Conservation (phyloP, 1,140 invertebrate genomes). For the Trissolcus basalis region DNA sequence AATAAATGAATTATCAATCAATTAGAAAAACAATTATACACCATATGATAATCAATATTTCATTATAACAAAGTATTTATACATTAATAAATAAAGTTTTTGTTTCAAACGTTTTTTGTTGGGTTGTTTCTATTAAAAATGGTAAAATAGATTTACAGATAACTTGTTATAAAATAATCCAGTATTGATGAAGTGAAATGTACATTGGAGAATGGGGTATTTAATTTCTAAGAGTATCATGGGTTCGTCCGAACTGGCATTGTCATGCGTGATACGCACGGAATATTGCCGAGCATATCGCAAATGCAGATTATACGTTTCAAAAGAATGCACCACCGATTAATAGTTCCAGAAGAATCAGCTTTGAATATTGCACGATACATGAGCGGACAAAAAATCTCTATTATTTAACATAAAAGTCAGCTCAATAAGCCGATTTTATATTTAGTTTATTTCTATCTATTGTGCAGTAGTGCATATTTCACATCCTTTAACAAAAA, state of each 20-base stretch:
- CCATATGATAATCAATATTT: too few relatives aligned
- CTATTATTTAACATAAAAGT: slow-evolving; percentile 14
- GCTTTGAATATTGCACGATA: slow-evolving; percentile 27
- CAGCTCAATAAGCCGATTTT: slow-evolving; percentile 10
- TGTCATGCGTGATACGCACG: slow-evolving; percentile 7
- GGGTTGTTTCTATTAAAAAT: too few relatives aligned
- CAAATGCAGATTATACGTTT: slow-evolving; percentile 31
- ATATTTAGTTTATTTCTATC: slow-evolving; percentile 3
- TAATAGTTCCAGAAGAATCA: slow-evolving; percentile 24
- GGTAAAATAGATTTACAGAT: too few relatives aligned
- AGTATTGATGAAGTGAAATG: too few relatives aligned
- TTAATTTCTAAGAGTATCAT: slow-evolving; percentile 25
- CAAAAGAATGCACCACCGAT: slow-evolving; percentile 26
- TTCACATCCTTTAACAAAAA: too few relatives aligned
- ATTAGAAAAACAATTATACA: too few relatives aligned
- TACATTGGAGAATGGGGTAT: not conserved
- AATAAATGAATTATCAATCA: too few relatives aligned
- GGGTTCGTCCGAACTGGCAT: slow-evolving; percentile 13
- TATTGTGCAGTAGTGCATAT: not conserved
- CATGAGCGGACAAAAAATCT: slow-evolving; percentile 8
- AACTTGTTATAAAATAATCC: too few relatives aligned
- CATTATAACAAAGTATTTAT: too few relatives aligned
- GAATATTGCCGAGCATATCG: slow-evolving; percentile 11
- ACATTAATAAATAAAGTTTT: too few relatives aligned
- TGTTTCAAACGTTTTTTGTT: too few relatives aligned